phyloP scores from a whole-genome alignment of 1,140 invertebrate genomes.

The Tigriopus japonicus region DNA sequence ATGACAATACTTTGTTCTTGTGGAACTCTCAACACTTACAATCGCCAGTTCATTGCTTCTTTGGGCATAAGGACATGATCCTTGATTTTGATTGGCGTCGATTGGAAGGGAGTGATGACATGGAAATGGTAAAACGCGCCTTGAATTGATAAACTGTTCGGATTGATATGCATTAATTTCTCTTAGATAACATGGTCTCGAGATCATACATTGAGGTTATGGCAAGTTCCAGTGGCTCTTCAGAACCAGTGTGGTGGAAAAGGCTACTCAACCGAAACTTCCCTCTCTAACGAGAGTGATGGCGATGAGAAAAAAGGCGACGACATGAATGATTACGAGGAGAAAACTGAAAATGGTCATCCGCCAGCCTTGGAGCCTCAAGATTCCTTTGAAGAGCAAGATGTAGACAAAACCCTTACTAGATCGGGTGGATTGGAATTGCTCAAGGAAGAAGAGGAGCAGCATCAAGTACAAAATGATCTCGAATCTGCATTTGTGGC shows the following conservation, averaged over 20 bases:
- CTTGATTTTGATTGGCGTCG: slow-evolving; percentile 1
- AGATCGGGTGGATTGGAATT: not conserved
- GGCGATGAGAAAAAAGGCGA: not conserved
- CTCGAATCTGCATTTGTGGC: no score
- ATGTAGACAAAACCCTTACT: not conserved
- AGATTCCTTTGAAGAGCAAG: not conserved
- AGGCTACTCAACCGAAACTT: no score
- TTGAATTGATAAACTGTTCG: no score
- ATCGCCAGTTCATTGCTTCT: not conserved
- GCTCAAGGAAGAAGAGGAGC: no score
- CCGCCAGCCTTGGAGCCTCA: not conserved
- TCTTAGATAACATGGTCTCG: not conserved
- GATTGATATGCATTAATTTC: no score
- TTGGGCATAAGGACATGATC: slow-evolving; percentile 1
- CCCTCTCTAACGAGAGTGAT: not conserved
- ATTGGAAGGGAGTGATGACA: not conserved
- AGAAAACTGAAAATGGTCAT: not conserved
- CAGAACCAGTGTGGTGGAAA: not conserved
- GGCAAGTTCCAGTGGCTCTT: not conserved
- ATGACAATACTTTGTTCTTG: slow-evolving; percentile 1
- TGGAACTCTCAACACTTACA: not conserved
- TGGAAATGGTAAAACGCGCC: not conserved
- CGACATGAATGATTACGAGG: not conserved
- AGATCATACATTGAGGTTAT: not conserved
- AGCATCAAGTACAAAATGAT: no score